Conservation (phyloP, 2,113 vertebrate species). For the Hucho hucho region DNA sequence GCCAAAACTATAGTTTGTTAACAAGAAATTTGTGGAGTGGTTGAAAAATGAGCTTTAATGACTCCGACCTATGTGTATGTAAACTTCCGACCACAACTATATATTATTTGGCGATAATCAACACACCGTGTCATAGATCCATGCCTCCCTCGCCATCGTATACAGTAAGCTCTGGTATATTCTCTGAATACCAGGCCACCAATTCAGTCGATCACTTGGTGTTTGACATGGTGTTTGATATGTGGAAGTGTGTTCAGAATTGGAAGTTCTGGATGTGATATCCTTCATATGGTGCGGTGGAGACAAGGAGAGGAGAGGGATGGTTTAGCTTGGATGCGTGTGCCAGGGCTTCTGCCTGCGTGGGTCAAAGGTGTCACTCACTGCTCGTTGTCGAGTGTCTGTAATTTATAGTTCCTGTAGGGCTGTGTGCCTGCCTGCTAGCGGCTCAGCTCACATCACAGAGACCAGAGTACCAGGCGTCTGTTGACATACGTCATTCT, state of each 20-base stretch:
- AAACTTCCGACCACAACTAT: too few species aligned
- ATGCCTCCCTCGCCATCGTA: too few species aligned
- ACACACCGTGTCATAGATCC: too few species aligned
- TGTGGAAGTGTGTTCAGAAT: background rate
- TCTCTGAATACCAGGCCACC: background rate
- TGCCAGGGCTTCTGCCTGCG: background rate
- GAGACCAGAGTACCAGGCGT: slow-evolving; percentile 68
- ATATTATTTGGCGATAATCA: too few species aligned
- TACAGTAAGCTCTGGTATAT: too few species aligned
- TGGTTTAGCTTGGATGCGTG: background rate
- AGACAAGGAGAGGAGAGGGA: background rate
- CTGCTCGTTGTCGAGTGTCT: background rate
- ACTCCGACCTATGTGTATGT: too few species aligned
- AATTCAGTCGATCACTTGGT: background rate
- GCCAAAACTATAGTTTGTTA: too few species aligned
- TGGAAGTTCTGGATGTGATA: slow-evolving; percentile 1
- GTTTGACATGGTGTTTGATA: background rate
- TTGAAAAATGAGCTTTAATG: too few species aligned
- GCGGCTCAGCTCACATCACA: slow-evolving; percentile 67
- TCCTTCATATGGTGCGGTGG: background rate
- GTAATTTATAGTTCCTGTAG: slow-evolving; percentile 53
- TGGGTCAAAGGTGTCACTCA: background rate
- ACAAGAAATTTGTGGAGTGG: too few species aligned
- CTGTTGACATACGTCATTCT: slow-evolving; percentile 80
- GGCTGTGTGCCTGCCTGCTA: slow-evolving; percentile 51